Percentiles rank a stretch among this genome's conserved stretches.
These are phyloP conservation scores for Synaphobranchus kaupii DNA, from an alignment of 2,797 vertebrate genomes.

Conservation along the genomic window DNA sequence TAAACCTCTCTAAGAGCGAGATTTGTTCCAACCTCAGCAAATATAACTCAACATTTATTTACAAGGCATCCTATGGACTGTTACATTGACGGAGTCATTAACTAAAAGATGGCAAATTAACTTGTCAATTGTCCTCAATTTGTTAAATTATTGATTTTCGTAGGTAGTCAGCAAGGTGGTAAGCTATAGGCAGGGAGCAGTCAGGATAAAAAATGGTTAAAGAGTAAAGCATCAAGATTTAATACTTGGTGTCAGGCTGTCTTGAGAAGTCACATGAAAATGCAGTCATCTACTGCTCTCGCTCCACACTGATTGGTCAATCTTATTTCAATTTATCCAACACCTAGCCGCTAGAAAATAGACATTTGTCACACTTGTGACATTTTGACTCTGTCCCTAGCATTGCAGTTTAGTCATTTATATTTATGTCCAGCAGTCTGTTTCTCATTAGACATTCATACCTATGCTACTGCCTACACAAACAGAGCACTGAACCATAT, in stretches of 20 bases:
- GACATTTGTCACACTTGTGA: constrained; percentile 37
- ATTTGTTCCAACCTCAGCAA: background rate
- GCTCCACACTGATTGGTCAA: constrained; percentile 37
- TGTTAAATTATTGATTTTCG: constrained; percentile 68
- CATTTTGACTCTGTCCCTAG: constrained; percentile 19
- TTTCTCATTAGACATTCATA: constrained; percentile 28
- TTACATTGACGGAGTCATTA: constrained; percentile 22
- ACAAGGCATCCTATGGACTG: background rate
- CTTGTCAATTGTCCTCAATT: constrained; percentile 61
- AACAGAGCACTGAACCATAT: constrained; percentile 23
- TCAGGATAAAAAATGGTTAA: constrained; percentile 61
- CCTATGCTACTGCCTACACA: constrained; percentile 21
- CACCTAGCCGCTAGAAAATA: constrained; percentile 21
- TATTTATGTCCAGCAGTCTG: constrained; percentile 28
- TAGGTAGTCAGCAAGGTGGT: constrained; percentile 62
- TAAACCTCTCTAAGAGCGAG: background rate
- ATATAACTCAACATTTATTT: background rate
- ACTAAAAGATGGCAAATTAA: constrained; percentile 54
- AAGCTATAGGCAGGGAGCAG: constrained; percentile 46
- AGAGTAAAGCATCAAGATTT: constrained; percentile 41
- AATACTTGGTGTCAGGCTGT: constrained; percentile 49
- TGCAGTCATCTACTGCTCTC: constrained; percentile 33
- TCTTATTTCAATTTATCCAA: constrained; percentile 37
- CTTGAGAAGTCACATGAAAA: constrained; percentile 45
- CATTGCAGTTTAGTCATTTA: constrained; percentile 34